A percentile compares a stretch with the other conserved stretches of the same genome.
These are phyloP conservation scores for Lathronympha strigana DNA, from an alignment of 2,888 invertebrate species.

Conservation along the genomic window DNA sequence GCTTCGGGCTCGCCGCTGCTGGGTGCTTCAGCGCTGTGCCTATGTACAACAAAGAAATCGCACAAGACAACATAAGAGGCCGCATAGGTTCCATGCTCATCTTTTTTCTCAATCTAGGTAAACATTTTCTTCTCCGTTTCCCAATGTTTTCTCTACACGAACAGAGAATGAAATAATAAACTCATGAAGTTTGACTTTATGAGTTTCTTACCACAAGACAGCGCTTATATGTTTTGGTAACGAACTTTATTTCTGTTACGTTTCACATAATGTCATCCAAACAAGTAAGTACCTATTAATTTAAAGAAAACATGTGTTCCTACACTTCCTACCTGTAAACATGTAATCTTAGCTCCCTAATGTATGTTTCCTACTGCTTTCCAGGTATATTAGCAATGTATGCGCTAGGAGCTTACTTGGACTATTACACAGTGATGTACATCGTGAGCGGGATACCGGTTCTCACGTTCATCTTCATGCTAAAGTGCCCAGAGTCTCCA, in stretches of 20 bases:
- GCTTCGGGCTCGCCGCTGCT: constrained; percentile 61
- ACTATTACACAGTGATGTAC: constrained; percentile 61
- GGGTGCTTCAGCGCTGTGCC: constrained; percentile 64
- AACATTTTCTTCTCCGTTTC: too few species aligned
- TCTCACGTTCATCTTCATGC: constrained; percentile 56
- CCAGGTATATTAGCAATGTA: constrained; percentile 62
- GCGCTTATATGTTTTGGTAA: too few species aligned
- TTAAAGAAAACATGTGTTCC: too few species aligned
- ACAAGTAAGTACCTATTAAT: too few species aligned
- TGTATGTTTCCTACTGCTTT: not conserved
- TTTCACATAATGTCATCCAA: too few species aligned
- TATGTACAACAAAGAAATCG: constrained; percentile 69
- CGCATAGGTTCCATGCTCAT: constrained; percentile 60
- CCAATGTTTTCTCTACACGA: too few species aligned
- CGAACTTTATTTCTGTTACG: too few species aligned
- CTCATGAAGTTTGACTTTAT: too few species aligned
- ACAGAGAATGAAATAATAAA: too few species aligned
- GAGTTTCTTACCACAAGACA: too few species aligned
- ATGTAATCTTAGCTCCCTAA: not conserved
- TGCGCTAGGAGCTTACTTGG: constrained; percentile 62
- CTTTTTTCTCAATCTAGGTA: constrained; percentile 60
- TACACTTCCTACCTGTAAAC: too few species aligned
- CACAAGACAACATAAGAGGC: constrained; percentile 65
- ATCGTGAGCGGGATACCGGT: constrained; percentile 57
- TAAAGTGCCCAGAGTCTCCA: constrained; percentile 70